These are phyloP conservation scores for Acutogordius australiensis DNA, from an alignment of 2,888 invertebrate genomes.

Conservation along the genomic window DNA sequence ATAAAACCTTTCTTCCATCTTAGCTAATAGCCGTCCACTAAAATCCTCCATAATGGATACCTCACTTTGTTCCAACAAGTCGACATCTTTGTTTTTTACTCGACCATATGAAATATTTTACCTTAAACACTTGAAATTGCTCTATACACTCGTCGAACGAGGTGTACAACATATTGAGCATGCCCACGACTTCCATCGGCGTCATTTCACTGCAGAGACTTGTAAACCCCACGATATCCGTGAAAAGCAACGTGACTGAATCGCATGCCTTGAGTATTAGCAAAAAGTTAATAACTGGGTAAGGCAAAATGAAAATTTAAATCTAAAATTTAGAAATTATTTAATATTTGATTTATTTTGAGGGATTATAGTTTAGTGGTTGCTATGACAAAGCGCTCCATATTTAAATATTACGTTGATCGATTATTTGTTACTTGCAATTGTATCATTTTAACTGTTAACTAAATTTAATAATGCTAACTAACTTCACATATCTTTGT, in stretches of 20 bases:
- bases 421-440: too few species aligned
- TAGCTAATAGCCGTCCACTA: too few species aligned
- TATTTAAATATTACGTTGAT: too few species aligned
- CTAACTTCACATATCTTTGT: conserved; percentile 26
- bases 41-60: too few species aligned
- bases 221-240: conserved; percentile 87
- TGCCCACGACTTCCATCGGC: conserved; percentile 85
- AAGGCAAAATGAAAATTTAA: background rate
- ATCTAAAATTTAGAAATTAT: too few species aligned
- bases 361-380: too few species aligned
- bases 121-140: conserved; percentile 71
- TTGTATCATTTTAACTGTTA: background rate
- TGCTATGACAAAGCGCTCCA: too few species aligned
- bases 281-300: background rate
- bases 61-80: too few species aligned
- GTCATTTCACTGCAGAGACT: conserved; percentile 78
- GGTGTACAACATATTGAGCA: conserved; percentile 58
- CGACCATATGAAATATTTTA: too few species aligned
- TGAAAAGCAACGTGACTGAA: conserved; percentile 73
- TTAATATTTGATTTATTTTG: background rate
- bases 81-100: too few species aligned
- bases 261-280: conserved; percentile 52
- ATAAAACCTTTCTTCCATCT: too few species aligned
- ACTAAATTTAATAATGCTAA: background rate
- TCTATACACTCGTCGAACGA: conserved; percentile 64